Evolutionary conservation across 2,113 vertebrate species (phyloP).

Genomic region (Miniopterus natalensis): DNA sequence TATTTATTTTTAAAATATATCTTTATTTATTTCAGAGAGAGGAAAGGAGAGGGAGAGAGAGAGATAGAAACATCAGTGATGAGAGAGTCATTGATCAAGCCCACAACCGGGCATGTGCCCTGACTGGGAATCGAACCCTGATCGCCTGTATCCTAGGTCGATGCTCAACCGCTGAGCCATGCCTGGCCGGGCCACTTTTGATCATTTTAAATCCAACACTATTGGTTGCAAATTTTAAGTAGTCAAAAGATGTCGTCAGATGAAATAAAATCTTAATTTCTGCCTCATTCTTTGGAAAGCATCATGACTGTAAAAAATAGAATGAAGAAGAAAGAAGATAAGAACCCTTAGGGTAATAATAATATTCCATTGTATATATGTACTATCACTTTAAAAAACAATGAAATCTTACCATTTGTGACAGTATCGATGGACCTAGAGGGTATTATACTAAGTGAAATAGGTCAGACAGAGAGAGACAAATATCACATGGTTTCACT

Average conservation of each 20-base stretch:
- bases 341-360: not conserved
- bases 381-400: not conserved
- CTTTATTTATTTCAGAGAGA: too few species aligned
- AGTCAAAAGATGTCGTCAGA: not conserved
- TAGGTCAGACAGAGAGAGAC: not conserved
- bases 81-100: too few species aligned
- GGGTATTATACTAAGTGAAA: not conserved
- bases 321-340: not conserved
- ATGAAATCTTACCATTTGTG: not conserved
- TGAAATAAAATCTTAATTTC: not conserved
- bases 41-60: too few species aligned
- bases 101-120: too few species aligned
- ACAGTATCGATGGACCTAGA: not conserved
- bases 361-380: not conserved
- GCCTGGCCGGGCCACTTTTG: not conserved
- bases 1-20: too few species aligned
- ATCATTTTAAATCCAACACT: constrained; percentile 38
- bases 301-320: not conserved
- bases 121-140: too few species aligned
- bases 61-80: too few species aligned
- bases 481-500: not conserved
- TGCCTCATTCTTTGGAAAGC: constrained; percentile 23
- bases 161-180: too few species aligned
- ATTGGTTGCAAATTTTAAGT: constrained; percentile 32
- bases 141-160: too few species aligned